Evolutionary conservation across 1,140 invertebrate species (phyloP), one percentile per base, ranked within the genome.

Genomic region (Capitella teleta): DNA sequence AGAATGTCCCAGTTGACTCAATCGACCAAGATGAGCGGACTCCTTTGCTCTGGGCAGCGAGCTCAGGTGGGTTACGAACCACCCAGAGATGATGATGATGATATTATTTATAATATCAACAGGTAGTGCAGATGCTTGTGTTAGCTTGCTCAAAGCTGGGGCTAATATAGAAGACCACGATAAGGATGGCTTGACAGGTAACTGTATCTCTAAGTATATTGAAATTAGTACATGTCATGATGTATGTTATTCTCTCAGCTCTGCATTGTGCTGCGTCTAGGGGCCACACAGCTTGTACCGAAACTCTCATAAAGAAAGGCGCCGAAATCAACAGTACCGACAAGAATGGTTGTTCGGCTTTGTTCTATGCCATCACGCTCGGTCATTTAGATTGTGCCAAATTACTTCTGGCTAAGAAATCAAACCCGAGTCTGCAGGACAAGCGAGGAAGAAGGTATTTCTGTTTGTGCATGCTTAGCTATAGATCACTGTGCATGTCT

Each of bases 331-430:
- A 95, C 65, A 77, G 83, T 4, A 74, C 80, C 1, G 92, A 98
- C 66, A 70, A 66, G 45, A 70, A 70, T 50, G 89, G 90, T 1
- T 97, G 93, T 64, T 93, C 93, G 1, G 85, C 94, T 0, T 68
- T 98, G 2, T 96, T 97, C 69, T 98, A 98, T 67, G 86, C 93
- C 2, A 88, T 92, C 0, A 95, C 92, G 0, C 74, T 96, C 42
- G 92, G 93, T 0, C 93, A 98, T 65, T 86, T 88, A 0, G 89
- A 97, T 64, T 87, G 88, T 34, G 93, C 90, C 0, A 81, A 85
- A n/a, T 74, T 89, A 0, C 73, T 98, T 24, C 74, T 98, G 1
- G 82, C 86, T 53, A 80, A 88, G 43, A 89, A 87, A 3, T 87
- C 91, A 2, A 82, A 95, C 71, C 80, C 89, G 0, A 89, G 95